These are phyloP conservation scores for Platycheirus rosarum DNA, from an alignment of 2,888 invertebrate species.

Conservation along the genomic window DNA sequence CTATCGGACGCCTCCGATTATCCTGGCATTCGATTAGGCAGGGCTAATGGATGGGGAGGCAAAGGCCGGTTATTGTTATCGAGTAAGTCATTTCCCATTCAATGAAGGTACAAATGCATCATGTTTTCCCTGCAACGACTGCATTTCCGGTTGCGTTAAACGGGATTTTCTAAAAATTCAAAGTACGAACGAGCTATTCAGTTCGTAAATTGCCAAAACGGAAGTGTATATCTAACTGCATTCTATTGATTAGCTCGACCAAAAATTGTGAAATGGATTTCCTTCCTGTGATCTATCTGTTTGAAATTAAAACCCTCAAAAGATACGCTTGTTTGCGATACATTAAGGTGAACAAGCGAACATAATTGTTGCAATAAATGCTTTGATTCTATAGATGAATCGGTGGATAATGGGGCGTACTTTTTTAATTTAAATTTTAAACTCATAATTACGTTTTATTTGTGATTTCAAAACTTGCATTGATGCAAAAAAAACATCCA, in stretches of 20 bases:
- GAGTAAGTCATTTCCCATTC: slow-evolving; percentile 61
- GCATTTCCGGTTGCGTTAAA: slow-evolving; percentile 58
- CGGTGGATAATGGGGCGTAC: too few relatives aligned
- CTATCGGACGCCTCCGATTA: too few relatives aligned
- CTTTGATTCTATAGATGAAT: too few relatives aligned
- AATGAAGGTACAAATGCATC: slow-evolving; percentile 18
- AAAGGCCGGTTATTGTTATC: slow-evolving; percentile 51
- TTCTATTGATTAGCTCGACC: not conserved
- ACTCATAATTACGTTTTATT: too few relatives aligned
- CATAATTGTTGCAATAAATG: too few relatives aligned
- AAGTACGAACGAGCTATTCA: not conserved
- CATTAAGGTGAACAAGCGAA: too few relatives aligned
- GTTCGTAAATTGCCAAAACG: slow-evolving; percentile 6
- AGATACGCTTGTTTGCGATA: too few relatives aligned
- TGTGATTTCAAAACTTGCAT: too few relatives aligned
- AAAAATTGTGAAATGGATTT: slow-evolving; percentile 15
- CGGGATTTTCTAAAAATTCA: slow-evolving; percentile 29
- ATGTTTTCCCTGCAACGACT: slow-evolving; percentile 32
- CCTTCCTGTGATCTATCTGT: slow-evolving; percentile 7
- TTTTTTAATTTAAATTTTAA: too few relatives aligned
- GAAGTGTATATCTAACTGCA: slow-evolving; percentile 5
- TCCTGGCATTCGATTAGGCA: slow-evolving; percentile 15
- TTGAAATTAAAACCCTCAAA: not conserved
- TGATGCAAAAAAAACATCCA: too few relatives aligned
- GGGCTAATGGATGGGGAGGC: slow-evolving; percentile 18